phyloP scores from a whole-genome alignment of 53 echinoderm and acorn worm species.

The Pentamera pediparva region DNA sequence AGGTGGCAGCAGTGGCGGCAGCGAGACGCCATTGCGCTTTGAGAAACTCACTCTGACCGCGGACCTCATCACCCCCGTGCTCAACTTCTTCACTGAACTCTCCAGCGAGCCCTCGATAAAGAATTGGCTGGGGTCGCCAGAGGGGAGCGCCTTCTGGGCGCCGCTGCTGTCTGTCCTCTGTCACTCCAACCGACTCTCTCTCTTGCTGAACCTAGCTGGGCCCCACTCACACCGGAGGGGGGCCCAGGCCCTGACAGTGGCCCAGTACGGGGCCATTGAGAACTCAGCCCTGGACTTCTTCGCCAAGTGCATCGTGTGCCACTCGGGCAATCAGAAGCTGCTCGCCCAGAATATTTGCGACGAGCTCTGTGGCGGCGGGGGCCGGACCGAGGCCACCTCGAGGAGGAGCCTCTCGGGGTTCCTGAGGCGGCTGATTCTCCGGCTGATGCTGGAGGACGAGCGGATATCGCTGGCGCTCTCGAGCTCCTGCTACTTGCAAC shows the following conservation, averaged over 20 bases:
- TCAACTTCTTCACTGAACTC: conserved; percentile 86
- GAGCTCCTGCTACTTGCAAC: conserved; percentile 68
- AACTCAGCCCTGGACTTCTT: conserved; percentile 84
- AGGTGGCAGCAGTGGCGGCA: conserved; percentile 42
- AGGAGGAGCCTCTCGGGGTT: conserved; percentile 85
- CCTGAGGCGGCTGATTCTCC: conserved; percentile 86
- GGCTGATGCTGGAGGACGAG: conserved; percentile 99
- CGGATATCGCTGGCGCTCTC: conserved; percentile 62
- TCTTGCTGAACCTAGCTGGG: conserved; percentile 27
- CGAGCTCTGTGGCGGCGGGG: conserved; percentile 67
- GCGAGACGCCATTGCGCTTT: conserved; percentile 48
- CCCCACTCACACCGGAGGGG: conserved; percentile 42
- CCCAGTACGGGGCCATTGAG: conserved; percentile 77
- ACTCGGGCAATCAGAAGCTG: conserved; percentile 79
- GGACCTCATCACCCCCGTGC: conserved; percentile 85
- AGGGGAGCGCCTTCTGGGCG: conserved; percentile 91
- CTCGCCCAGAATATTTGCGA: conserved; percentile 94
- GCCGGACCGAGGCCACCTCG: conserved; percentile 7
- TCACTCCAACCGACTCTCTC: conserved; percentile 53
- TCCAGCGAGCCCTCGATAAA: conserved; percentile 71
- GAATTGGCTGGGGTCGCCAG: conserved; percentile 82
- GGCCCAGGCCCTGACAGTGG: conserved; percentile 60
- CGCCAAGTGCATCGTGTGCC: conserved; percentile 71
- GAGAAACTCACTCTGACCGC: conserved; percentile 74
- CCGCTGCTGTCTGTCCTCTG: conserved; percentile 88